Evolutionary conservation across 2,113 vertebrate species (phyloP).

Genomic region (Xiphophorus hellerii): DNA sequence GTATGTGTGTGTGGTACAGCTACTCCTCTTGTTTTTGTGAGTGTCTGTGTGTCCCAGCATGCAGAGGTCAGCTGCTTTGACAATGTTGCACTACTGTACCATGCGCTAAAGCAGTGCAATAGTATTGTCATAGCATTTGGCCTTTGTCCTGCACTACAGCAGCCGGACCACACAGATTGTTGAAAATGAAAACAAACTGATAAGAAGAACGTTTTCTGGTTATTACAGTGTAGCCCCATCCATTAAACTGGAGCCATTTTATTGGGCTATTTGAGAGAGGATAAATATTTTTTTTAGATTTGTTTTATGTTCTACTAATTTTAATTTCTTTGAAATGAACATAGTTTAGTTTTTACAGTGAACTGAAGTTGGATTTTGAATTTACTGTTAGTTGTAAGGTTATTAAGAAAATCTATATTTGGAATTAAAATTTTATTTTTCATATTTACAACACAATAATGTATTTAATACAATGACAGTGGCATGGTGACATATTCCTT

Average conservation of each 20-base stretch:
- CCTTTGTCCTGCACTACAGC: conserved; percentile 73
- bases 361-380: too few relatives aligned
- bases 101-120: conserved; percentile 95
- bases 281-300: too few relatives aligned
- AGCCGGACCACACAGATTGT: neutral
- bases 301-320: too few relatives aligned
- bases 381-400: too few relatives aligned
- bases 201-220: neutral
- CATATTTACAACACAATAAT: neutral
- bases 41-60: conserved; percentile 26
- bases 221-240: too few relatives aligned
- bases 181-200: conserved; percentile 4
- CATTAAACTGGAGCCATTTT: too few relatives aligned
- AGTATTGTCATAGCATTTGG: conserved; percentile 97
- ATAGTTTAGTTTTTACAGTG: too few relatives aligned
- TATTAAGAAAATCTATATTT: too few relatives aligned
- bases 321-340: too few relatives aligned
- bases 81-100: conserved; percentile 96
- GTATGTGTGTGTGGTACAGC: neutral
- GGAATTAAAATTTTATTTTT: neutral
- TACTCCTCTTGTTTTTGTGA: neutral
- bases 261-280: too few relatives aligned
- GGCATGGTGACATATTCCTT: neutral
- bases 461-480: neutral
- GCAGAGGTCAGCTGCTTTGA: conserved; percentile 92